Base-by-base conservation (phyloP, 2,888 invertebrate species). In the Xanthia icteritia region DNA sequence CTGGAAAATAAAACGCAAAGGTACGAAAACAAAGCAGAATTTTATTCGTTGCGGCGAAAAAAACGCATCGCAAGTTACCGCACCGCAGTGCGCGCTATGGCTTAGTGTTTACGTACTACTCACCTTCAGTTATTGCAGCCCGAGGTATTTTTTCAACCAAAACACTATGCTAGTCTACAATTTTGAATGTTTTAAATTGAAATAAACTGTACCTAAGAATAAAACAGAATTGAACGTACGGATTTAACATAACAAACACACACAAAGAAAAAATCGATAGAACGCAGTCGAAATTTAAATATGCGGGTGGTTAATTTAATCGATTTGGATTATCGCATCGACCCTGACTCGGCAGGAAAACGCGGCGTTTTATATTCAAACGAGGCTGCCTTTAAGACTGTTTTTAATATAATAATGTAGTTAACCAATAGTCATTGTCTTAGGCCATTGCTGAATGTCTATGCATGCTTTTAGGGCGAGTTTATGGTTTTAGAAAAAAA, bases 281-380 rank as follows among this genome's bases (percentile, higher is more conserved):
- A 51, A 45, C 69, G 36, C 36, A 39, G 42, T 60, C n/a, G 60
- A 72, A 76, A 83, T 76, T 77, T 76, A 61, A 81, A 76, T 73
- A 86, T 85, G 81, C 81, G 83, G 87, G 87, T 83, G 63, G 42
- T 73, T 42, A 68, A 76, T 75, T 66, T 23, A 80, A 76, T 71
- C 51, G 39, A 78, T 61, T 76, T 56, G 48, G 54, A 68, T 72
- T 77, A 74, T 67, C 15, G 66, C 61, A 45, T 73, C 66, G 75
- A 61, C 75, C 84, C 70, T 84, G 73, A 69, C 72, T 67, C 42
- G 60, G 65, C 60, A 73, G 76, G 78, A 75, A 78, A 78, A 74
- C 66, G 56, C 17, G 13, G 31, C 60, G 45, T 66, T 84, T 84
- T 76, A 61, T 73, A 72, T 77, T 67, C 72, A 70, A 73, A 83